Evolutionary conservation across 2,888 invertebrate species (phyloP).

Genomic region (Antitype chi): DNA sequence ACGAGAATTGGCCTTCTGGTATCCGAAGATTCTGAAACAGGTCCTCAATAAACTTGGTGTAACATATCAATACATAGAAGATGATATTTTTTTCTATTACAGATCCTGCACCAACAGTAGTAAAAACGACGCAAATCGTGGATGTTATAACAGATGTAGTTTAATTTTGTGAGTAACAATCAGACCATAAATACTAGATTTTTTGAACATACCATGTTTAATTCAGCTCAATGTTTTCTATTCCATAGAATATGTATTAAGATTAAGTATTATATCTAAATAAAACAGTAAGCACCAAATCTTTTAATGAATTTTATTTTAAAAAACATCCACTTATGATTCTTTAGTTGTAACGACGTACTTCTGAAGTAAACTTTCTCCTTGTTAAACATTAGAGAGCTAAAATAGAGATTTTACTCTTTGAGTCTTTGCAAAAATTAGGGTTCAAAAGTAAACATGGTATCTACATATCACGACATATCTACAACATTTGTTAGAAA

Average conservation of each 20-base stretch:
- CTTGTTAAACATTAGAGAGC: not conserved
- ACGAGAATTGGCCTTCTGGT: too few relatives aligned
- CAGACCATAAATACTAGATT: not conserved
- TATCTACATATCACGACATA: not conserved
- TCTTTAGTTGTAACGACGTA: not conserved
- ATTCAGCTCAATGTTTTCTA: not conserved
- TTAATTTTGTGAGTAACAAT: slow-evolving; percentile 5
- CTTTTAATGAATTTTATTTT: slow-evolving; percentile 2
- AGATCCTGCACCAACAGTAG: slow-evolving; percentile 50
- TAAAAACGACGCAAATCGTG: slow-evolving; percentile 11
- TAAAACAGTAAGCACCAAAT: slow-evolving; percentile 5
- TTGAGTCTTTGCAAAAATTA: not conserved
- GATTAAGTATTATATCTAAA: not conserved
- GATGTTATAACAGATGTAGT: slow-evolving; percentile 26
- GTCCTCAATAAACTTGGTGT: not conserved
- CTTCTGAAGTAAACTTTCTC: not conserved
- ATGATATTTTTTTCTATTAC: slow-evolving; percentile 23
- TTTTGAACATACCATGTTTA: slow-evolving; percentile 3
- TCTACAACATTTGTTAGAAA: not conserved
- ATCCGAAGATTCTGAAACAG: not conserved
- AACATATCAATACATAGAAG: not conserved
- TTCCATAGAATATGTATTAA: not conserved
- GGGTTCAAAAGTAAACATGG: not conserved
- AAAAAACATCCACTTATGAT: too few relatives aligned
- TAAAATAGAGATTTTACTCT: not conserved